phyloP scores from a whole-genome alignment of 2,113 vertebrate genomes.

The Psettodes erumei region DNA sequence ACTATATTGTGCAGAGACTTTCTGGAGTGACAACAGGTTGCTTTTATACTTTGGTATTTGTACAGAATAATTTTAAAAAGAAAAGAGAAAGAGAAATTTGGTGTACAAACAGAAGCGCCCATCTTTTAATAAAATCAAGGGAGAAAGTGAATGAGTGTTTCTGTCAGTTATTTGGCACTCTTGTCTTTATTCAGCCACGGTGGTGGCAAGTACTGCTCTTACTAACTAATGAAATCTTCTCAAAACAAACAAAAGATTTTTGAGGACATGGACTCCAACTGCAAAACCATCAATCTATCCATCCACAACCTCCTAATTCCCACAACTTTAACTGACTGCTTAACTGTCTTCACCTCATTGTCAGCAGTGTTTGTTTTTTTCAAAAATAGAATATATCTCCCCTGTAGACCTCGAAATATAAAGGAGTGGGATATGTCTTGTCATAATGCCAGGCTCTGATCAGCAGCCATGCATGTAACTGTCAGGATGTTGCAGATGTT shows the following conservation, averaged over 20 bases:
- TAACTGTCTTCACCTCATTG: conserved; percentile 25
- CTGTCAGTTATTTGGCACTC: neutral
- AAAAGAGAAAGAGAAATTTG: too few species aligned
- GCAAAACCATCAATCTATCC: conserved; percentile 15
- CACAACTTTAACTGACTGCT: conserved; percentile 8
- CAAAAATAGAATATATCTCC: conserved; percentile 15
- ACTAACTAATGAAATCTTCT: neutral
- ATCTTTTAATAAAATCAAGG: neutral
- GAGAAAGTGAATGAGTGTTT: neutral
- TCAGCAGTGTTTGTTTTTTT: conserved; percentile 10
- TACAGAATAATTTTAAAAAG: neutral
- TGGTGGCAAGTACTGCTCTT: neutral
- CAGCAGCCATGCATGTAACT: conserved; percentile 57
- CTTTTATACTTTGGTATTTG: neutral
- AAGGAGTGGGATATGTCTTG: conserved; percentile 16
- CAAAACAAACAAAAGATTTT: neutral
- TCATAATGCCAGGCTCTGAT: conserved; percentile 34
- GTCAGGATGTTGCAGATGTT: conserved; percentile 59
- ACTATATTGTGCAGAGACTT: neutral
- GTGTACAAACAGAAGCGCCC: neutral
- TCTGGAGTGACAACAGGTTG: neutral
- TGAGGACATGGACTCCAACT: neutral
- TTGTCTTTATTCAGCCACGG: neutral
- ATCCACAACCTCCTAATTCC: too few species aligned
- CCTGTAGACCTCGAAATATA: conserved; percentile 31